Percentiles rank a stretch among this genome's conserved stretches.
Conservation (phyloP, 2,113 vertebrate species). For the Onychostruthus taczanowskii region DNA sequence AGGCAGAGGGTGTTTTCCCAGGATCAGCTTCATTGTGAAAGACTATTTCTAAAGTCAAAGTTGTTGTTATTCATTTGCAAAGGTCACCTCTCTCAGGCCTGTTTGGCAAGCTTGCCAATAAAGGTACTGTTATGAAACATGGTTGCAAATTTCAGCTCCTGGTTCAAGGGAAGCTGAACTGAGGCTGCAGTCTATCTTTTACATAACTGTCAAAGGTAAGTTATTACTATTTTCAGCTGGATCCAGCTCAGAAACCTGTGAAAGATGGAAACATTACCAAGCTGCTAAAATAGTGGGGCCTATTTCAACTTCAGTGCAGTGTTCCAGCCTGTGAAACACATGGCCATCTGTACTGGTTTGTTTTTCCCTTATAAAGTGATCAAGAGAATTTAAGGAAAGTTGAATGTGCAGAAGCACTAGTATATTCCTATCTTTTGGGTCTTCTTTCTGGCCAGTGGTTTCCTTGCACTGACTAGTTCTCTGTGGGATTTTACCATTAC, state of each 20-base stretch:
- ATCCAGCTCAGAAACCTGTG: background rate
- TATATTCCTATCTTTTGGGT: background rate
- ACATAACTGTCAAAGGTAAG: background rate
- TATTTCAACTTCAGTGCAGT: background rate
- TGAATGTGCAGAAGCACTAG: background rate
- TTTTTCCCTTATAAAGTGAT: background rate
- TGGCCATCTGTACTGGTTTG: background rate
- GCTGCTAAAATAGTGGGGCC: background rate
- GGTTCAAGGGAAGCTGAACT: background rate
- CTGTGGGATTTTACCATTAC: background rate
- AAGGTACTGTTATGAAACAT: background rate
- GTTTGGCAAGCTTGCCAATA: background rate
- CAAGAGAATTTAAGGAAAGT: background rate
- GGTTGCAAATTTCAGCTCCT: background rate
- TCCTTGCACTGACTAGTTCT: background rate
- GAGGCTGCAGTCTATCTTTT: background rate
- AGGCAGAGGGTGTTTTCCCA: background rate
- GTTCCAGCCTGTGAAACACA: background rate
- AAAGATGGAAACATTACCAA: background rate
- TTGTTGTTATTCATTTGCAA: slow-evolving; percentile 43
- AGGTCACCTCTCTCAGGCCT: slow-evolving; percentile 17
- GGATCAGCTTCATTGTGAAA: slow-evolving; percentile 4
- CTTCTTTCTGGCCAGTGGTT: background rate
- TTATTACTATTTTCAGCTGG: background rate
- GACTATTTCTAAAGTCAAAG: slow-evolving; percentile 19